phyloP scores from a whole-genome alignment of 2,797 vertebrate genomes.

The Mustela erminea region DNA sequence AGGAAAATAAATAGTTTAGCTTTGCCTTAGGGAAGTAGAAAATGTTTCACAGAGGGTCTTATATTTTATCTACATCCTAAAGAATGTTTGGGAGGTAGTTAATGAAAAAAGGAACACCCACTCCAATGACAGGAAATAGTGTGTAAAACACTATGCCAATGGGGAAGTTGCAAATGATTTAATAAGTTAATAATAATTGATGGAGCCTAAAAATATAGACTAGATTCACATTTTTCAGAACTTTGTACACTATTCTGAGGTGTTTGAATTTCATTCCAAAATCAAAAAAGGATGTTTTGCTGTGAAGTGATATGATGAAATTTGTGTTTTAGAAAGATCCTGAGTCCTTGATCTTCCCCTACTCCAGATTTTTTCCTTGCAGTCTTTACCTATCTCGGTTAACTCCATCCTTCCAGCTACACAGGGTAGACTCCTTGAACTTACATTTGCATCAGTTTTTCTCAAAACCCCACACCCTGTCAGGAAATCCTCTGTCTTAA shows the following conservation, averaged over 20 bases:
- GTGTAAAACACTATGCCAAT: neutral
- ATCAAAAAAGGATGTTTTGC: neutral
- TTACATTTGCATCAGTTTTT: neutral
- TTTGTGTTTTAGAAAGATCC: conserved; percentile 7
- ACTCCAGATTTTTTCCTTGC: neutral
- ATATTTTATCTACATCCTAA: conserved; percentile 18
- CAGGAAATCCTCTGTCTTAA: neutral
- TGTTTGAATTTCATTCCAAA: conserved; percentile 13
- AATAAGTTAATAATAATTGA: conserved; percentile 20
- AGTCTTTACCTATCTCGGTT: neutral
- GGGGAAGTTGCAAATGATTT: neutral
- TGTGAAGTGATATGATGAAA: neutral
- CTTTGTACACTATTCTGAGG: neutral
- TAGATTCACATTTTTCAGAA: neutral
- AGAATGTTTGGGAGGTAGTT: neutral
- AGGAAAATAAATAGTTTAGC: neutral
- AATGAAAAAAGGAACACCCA: neutral
- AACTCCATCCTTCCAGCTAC: neutral
- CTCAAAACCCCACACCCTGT: neutral
- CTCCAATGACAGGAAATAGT: neutral
- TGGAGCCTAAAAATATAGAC: neutral
- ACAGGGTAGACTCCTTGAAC: neutral
- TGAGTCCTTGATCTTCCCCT: neutral
- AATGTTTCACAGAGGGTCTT: neutral
- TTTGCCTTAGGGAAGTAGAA: conserved; percentile 7